A percentile compares a stretch with the other conserved stretches of the same genome.
Evolutionary conservation across 2,888 invertebrate species (phyloP).

Genomic region (Sinotaia quadrata): DNA sequence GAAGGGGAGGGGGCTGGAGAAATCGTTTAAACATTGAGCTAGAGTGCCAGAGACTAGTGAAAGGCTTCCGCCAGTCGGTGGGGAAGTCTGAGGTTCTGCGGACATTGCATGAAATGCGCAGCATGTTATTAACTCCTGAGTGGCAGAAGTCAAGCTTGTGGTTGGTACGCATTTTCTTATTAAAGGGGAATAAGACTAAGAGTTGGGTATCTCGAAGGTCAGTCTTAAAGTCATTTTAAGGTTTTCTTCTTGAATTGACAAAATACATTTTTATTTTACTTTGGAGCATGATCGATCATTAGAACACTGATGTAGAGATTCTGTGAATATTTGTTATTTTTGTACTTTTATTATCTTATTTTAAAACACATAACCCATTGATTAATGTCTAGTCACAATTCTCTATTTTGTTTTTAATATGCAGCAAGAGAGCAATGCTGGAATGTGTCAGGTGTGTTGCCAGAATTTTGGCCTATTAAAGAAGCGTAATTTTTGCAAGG

Average conservation of each 20-base stretch:
- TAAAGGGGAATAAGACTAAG: no score
- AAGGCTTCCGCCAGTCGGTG: constrained; percentile 51
- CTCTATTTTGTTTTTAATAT: background rate
- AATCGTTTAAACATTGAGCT: constrained; percentile 29
- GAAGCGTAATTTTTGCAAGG: constrained; percentile 53
- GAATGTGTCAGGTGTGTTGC: constrained; percentile 49
- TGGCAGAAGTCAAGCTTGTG: constrained; percentile 62
- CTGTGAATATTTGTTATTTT: no score
- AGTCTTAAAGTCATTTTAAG: no score
- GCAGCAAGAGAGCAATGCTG: constrained; percentile 55
- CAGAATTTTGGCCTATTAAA: constrained; percentile 46
- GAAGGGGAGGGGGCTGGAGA: constrained; percentile 4
- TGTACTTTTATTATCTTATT: no score
- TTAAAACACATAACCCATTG: no score
- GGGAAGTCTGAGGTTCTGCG: constrained; percentile 53
- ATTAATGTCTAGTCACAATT: no score
- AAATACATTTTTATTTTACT: no score
- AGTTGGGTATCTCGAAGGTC: no score
- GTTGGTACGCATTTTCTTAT: constrained; percentile 41
- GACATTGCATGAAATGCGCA: constrained; percentile 55
- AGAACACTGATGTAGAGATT: no score
- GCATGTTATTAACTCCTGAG: constrained; percentile 52
- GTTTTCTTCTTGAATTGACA: no score
- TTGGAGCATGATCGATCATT: no score
- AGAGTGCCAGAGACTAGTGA: constrained; percentile 46